A percentile compares a stretch with the other conserved stretches of the same genome.
These are phyloP conservation scores for Elegia similella DNA, from an alignment of 2,888 invertebrate genomes.

Conservation along the genomic window DNA sequence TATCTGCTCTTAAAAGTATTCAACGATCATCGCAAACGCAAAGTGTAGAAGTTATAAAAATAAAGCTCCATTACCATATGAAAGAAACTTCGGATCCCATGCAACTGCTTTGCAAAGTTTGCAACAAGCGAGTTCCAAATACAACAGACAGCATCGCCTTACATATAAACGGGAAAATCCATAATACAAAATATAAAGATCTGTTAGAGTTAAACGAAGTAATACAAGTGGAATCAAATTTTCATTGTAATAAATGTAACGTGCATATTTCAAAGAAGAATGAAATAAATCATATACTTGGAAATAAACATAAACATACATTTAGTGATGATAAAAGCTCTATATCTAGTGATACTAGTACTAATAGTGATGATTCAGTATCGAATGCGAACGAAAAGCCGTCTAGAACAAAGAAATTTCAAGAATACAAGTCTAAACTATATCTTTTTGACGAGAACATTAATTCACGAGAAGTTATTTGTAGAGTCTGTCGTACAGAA, in stretches of 20 bases:
- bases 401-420: no score
- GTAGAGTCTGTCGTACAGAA: no score
- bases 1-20: no score
- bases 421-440: no score
- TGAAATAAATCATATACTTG: constrained; percentile 1
- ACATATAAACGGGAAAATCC: constrained; percentile 12
- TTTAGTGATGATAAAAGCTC: background rate
- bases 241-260: constrained; percentile 1
- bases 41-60: background rate
- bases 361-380: no score
- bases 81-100: constrained; percentile 23
- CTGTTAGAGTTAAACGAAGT: constrained; percentile 5
- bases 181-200: constrained; percentile 10
- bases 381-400: no score
- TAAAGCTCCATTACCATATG: constrained; percentile 22
- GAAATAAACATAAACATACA: background rate
- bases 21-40: background rate
- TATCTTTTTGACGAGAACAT: no score
- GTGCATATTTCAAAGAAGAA: background rate
- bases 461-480: no score
- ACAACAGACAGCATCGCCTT: background rate
- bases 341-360: no score
- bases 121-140: constrained; percentile 10
- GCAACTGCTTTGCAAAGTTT: constrained; percentile 16
- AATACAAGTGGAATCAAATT: background rate